These are phyloP conservation scores for Tiaroga cobitis DNA, from an alignment of 2,797 vertebrate genomes.

Conservation along the genomic window DNA sequence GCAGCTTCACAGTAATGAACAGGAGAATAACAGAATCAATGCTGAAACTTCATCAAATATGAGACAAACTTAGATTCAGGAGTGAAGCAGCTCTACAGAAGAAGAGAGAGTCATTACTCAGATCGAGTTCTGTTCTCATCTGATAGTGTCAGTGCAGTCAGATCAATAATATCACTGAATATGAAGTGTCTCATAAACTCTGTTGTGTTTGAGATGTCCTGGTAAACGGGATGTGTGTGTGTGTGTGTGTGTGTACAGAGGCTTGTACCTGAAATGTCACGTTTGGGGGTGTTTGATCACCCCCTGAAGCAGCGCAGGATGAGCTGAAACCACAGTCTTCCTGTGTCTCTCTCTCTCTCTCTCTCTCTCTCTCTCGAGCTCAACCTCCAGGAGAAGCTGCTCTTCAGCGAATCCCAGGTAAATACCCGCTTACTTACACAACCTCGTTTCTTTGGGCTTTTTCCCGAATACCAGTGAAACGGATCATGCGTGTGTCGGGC, in stretches of 20 bases:
- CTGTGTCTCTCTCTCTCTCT: conserved; percentile 68
- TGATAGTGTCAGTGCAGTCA: not conserved
- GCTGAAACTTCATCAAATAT: not conserved
- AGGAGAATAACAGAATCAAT: too few species aligned
- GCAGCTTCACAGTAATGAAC: too few species aligned
- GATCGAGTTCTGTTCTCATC: not conserved
- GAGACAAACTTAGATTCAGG: too few species aligned
- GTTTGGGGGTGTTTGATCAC: conserved; percentile 65
- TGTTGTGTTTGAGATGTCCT: not conserved
- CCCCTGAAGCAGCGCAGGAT: conserved; percentile 73
- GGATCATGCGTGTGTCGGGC: conserved; percentile 1
- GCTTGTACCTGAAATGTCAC: conserved; percentile 36
- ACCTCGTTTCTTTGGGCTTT: not conserved
- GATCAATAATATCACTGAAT: too few species aligned
- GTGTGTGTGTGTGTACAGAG: not conserved
- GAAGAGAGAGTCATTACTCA: too few species aligned
- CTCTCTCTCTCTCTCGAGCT: conserved; percentile 18
- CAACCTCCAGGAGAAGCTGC: conserved; percentile 47
- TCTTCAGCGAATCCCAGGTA: conserved; percentile 49
- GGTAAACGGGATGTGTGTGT: not conserved
- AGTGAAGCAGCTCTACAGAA: too few species aligned
- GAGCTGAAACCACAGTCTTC: conserved; percentile 82
- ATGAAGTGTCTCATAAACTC: not conserved
- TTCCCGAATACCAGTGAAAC: not conserved
- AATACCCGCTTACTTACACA: conserved; percentile 19